phyloP scores from a whole-genome alignment of 2,888 invertebrate genomes.

The Scaptomyza tumidula region DNA sequence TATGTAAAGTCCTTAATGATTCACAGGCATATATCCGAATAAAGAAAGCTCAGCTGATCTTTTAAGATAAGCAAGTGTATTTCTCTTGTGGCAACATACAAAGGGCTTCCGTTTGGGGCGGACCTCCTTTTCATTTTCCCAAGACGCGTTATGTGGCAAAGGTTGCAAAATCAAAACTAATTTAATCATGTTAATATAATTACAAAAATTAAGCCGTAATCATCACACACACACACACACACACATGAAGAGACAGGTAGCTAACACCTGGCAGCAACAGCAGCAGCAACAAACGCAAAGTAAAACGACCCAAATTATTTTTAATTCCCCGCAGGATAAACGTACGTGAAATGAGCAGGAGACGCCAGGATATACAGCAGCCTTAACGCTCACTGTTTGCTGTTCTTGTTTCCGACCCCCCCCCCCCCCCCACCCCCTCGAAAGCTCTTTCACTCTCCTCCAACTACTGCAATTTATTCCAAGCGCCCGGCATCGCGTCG shows the following conservation, averaged over 20 bases:
- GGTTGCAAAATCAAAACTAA: constrained; percentile 75
- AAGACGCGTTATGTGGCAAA: constrained; percentile 42
- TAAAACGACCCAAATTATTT: constrained; percentile 78
- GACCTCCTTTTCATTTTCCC: constrained; percentile 12
- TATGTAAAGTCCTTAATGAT: no score
- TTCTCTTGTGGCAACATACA: not conserved
- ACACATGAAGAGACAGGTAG: constrained; percentile 13
- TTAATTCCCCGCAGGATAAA: constrained; percentile 77
- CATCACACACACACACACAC: constrained; percentile 52
- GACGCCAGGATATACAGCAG: constrained; percentile 21
- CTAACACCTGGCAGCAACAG: constrained; percentile 60
- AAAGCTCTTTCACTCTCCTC: constrained; percentile 14
- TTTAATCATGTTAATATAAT: constrained; percentile 80
- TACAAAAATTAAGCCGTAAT: constrained; percentile 79
- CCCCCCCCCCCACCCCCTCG: not conserved
- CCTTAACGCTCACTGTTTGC: constrained; percentile 9
- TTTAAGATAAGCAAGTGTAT: not conserved
- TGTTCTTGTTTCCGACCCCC: constrained; percentile 10
- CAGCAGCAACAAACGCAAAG: constrained; percentile 26
- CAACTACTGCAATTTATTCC: constrained; percentile 68
- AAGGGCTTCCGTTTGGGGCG: constrained; percentile 8
- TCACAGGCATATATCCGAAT: not conserved
- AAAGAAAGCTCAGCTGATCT: not conserved
- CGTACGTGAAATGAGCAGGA: constrained; percentile 56
- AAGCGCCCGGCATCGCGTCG: constrained; percentile 54